Base-by-base conservation (phyloP, 2,797 vertebrate species). In the Otolemur crassicaudatus region DNA sequence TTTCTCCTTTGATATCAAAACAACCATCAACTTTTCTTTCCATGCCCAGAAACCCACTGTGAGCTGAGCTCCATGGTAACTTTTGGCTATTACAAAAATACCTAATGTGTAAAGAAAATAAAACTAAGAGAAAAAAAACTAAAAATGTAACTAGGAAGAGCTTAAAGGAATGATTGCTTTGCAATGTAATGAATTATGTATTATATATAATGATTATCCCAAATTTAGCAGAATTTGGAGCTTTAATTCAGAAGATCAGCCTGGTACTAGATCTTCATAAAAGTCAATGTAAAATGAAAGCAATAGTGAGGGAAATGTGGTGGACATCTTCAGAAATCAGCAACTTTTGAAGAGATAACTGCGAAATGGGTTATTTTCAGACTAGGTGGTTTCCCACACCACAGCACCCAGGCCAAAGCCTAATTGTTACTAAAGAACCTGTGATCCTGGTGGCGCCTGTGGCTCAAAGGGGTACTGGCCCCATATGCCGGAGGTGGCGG, bases 271-370 rank as follows among this genome's bases (percentile, higher is more conserved):
- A 82, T 75, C 75, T 63, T 56, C 75, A 56, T n/a, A 61, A 73
- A 23, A 90, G 61, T 86, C 58, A 3, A 86, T 25, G 34, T 63
- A 63, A 94, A 96, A 56, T 14, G 4, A 82, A 89, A 89, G 65
- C 79, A 25, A 46, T 1, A 40, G 29, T 43, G 31, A 91, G 43
- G 19, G 7, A 94, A 72, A 91, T 56, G 9, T 37, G 43, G 7
- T 37, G 2, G 7, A 49, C 19, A 11, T 67, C 67, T 93, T 92
- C 25, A 79, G 67, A 97, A 96, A 92, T 61, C 84, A 56, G 61
- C 77, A 56, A 43, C 25, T 75, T 96, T 72, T 58, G 63, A 63
- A 86, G 46, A 70, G 3, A 63, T 8, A 13, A 13, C 4, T 83
- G 79, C 43, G 20, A 34, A 89, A 46, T 19, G 10, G 12, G 29